Evolutionary conservation across 1,140 invertebrate genomes (phyloP), one percentile per base, ranked within the genome.

Genomic region (Anoplophora glabripennis): DNA sequence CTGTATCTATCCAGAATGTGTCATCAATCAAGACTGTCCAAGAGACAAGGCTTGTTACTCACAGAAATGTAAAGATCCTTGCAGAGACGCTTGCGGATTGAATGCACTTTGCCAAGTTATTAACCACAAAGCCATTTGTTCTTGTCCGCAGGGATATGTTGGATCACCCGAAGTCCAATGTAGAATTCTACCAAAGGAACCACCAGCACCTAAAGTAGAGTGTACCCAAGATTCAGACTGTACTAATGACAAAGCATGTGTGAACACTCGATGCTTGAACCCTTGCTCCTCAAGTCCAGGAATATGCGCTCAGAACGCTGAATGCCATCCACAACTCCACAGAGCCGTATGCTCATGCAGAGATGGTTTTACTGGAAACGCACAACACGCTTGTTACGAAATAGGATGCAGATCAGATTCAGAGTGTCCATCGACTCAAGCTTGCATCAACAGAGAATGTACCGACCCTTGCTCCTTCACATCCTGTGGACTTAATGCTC

Each of bases 381-480:
- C 92, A 14, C 84, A 92, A 63, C 83, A 83, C 44, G 83, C 86
- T 64, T 94, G 92, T 72, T 83, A 85, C 64, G 84, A 88, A 76
- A 84, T 93, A 66, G 92, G 93, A 67, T 96, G 93, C 72, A 83
- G 89, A 61, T 85, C 84, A 53, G 90, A 95, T 71, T 86, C 86
- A 28, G 92, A 94, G 55, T 96, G 93, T 74, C 83, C 89, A 4
- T 78, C 87, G 18, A 85, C 84, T 36, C 84, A 93, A 75, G 89
- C 91, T 18, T 96, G 93, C 68, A 82, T 94, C 53, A 90, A 93
- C 61, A 81, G 86, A 38, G 83, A 92, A 68, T 96, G 93, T 72
- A 76, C 89, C 15, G 86, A 94, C 73, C 86, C 90, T 0, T 95
- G 93, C 66, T 72, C 80, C 3, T 85, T 86, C 57, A 87, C 88